A percentile compares a stretch with the other conserved stretches of the same genome.
Conservation (phyloP, 2,888 invertebrate genomes). For the Parascotia fuliginaria region DNA sequence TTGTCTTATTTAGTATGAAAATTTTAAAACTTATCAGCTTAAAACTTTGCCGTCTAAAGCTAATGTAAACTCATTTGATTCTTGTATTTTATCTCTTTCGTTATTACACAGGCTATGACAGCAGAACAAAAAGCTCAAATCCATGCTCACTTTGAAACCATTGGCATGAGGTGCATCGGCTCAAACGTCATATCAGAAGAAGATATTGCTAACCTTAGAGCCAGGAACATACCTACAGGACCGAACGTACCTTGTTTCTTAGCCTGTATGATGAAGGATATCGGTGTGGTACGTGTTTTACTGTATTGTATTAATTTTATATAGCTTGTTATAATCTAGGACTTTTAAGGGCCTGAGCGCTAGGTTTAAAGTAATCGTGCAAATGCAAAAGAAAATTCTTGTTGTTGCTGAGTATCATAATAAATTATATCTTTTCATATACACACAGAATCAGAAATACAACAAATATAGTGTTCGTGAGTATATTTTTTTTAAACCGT, state of each 20-base stretch:
- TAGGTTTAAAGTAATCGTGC: too few relatives aligned
- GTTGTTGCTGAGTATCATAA: too few relatives aligned
- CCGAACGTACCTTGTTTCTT: conserved; percentile 70
- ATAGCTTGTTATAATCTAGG: too few relatives aligned
- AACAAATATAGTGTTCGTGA: too few relatives aligned
- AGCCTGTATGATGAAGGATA: conserved; percentile 66
- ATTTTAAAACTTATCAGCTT: too few relatives aligned
- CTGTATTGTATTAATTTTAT: not conserved
- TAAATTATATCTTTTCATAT: too few relatives aligned
- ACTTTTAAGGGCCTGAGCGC: too few relatives aligned
- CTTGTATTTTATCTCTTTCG: not conserved
- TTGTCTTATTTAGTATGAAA: too few relatives aligned
- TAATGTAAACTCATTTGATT: not conserved
- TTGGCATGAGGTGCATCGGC: conserved; percentile 64
- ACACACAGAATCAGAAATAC: too few relatives aligned
- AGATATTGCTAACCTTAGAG: conserved; percentile 59
- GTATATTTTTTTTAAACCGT: too few relatives aligned
- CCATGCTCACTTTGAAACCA: conserved; percentile 61
- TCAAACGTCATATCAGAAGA: conserved; percentile 56
- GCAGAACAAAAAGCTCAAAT: conserved; percentile 64
- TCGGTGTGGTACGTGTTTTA: conserved; percentile 65
- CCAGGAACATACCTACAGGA: conserved; percentile 57
- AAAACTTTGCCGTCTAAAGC: too few relatives aligned
- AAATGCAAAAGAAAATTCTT: too few relatives aligned
- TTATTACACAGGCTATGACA: conserved; percentile 63